These are phyloP conservation scores for Pocillopora meandrina DNA, from an alignment of 92 coral and sea anemone genomes.

Conservation along the genomic window DNA sequence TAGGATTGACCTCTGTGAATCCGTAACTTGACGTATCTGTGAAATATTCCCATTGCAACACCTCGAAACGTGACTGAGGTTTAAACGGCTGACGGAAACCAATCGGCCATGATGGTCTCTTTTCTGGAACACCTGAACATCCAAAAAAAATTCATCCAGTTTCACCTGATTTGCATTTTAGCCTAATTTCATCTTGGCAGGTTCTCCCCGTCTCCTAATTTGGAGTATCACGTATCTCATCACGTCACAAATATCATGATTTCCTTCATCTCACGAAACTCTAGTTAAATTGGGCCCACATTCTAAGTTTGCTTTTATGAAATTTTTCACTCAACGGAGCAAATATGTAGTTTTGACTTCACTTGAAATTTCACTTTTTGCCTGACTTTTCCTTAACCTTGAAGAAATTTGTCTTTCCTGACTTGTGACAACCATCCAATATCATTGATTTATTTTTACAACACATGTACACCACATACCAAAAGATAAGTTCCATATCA, in stretches of 20 bases:
- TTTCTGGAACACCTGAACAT: conserved; percentile 81
- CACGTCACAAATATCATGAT: not conserved
- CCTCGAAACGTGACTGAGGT: conserved; percentile 94
- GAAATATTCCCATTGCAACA: conserved; percentile 96
- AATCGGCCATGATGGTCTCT: conserved; percentile 94
- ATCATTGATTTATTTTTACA: too few species aligned
- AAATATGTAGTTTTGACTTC: too few species aligned
- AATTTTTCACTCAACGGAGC: too few species aligned
- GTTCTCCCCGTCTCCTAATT: not conserved
- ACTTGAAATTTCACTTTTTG: too few species aligned
- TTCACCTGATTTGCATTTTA: not conserved
- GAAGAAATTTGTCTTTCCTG: too few species aligned
- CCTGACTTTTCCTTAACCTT: too few species aligned
- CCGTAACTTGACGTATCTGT: conserved; percentile 83
- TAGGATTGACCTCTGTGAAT: conserved; percentile 82
- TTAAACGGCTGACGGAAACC: conserved; percentile 89
- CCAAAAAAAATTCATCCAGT: not conserved
- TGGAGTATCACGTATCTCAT: not conserved
- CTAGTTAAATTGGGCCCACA: too few species aligned
- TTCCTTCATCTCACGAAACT: too few species aligned
- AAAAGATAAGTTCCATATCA: too few species aligned
- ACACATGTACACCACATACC: too few species aligned
- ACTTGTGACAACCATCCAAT: too few species aligned
- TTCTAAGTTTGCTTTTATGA: too few species aligned
- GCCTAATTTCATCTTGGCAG: not conserved